phyloP scores from a whole-genome alignment of 2,797 vertebrate genomes.

The Tinamus major region DNA sequence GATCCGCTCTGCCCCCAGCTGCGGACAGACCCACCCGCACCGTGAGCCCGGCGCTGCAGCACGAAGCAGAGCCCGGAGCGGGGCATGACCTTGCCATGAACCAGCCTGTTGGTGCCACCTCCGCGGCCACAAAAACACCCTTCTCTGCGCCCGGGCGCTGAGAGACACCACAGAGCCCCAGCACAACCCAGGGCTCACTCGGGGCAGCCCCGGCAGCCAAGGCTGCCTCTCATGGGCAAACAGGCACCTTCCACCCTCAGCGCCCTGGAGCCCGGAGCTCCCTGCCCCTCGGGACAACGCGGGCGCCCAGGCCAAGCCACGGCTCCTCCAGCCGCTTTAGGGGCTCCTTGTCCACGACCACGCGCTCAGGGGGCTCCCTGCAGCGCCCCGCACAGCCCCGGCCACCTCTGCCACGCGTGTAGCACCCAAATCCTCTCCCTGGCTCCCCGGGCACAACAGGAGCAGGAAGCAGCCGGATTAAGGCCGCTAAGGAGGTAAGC shows the following conservation, averaged over 20 bases:
- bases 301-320: background rate
- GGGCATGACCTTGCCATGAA: background rate
- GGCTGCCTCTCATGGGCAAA: fast-evolving
- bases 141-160: too few species aligned
- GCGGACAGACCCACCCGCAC: background rate
- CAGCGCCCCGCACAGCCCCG: background rate
- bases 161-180: background rate
- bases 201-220: background rate
- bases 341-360: background rate
- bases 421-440: background rate
- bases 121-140: background rate
- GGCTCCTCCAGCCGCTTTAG: fast-evolving
- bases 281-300: fast-evolving
- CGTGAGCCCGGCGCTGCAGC: background rate
- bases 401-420: too few species aligned
- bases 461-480: background rate
- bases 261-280: background rate
- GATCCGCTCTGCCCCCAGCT: background rate
- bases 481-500: background rate
- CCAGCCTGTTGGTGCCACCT: background rate
- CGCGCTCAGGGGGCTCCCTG: too few species aligned
- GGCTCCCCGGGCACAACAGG: fast-evolving
- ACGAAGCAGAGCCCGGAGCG: background rate
- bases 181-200: background rate
- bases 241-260: background rate